Evolutionary conservation across 2,113 vertebrate genomes (phyloP).

Genomic region (Psilopsiagon aurifrons): DNA sequence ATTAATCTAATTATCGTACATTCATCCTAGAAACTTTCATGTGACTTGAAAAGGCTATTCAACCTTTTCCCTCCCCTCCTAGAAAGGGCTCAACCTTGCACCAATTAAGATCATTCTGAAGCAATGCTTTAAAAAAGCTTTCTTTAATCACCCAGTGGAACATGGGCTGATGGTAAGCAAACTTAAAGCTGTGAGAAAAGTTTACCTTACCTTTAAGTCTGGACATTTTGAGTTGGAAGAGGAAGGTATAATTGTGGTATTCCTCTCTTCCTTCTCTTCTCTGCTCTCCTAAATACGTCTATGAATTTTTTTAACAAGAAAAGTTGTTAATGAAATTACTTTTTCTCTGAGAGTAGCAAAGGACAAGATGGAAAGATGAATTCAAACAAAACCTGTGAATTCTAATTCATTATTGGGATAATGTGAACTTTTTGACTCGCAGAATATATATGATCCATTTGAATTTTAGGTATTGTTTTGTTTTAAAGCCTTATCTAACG

Average conservation of each 20-base stretch:
- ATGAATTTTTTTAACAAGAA: slow-evolving; percentile 66
- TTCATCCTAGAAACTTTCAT: slow-evolving; percentile 98
- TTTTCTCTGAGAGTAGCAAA: slow-evolving; percentile 49
- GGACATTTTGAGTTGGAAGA: slow-evolving; percentile 66
- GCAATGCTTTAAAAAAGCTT: slow-evolving; percentile 85
- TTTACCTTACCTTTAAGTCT: slow-evolving; percentile 78
- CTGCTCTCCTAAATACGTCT: slow-evolving; percentile 61
- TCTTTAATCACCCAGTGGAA: slow-evolving; percentile 82
- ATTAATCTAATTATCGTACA: slow-evolving; percentile 99
- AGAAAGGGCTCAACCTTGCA: slow-evolving; percentile 87
- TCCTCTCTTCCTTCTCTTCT: slow-evolving; percentile 64
- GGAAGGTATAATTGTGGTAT: slow-evolving; percentile 62
- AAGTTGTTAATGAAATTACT: slow-evolving; percentile 34
- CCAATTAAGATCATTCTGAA: slow-evolving; percentile 96
- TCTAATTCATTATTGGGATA: slow-evolving; percentile 49
- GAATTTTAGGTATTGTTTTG: slow-evolving; percentile 46
- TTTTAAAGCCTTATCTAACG: slow-evolving; percentile 66
- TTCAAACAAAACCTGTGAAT: slow-evolving; percentile 16
- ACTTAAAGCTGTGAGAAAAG: slow-evolving; percentile 80
- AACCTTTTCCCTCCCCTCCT: slow-evolving; percentile 85
- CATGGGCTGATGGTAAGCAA: slow-evolving; percentile 76
- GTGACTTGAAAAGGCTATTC: slow-evolving; percentile 97
- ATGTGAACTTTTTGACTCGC: slow-evolving; percentile 58
- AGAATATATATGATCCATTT: slow-evolving; percentile 46
- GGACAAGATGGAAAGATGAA: slow-evolving; percentile 56